These are phyloP conservation scores for Syngnathus scovelli DNA, from an alignment of 2,113 vertebrate genomes.

Conservation along the genomic window DNA sequence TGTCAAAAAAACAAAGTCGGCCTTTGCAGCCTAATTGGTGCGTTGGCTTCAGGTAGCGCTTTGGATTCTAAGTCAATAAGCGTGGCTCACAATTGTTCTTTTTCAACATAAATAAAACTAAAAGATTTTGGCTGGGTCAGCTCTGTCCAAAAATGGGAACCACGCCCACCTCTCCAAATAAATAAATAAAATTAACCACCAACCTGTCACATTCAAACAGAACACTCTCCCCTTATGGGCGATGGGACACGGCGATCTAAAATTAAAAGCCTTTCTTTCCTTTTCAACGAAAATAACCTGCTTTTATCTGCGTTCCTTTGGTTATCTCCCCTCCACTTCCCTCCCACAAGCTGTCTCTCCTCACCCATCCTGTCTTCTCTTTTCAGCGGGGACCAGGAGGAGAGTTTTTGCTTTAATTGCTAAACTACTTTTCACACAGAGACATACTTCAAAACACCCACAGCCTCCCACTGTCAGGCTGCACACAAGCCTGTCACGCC, in stretches of 20 bases:
- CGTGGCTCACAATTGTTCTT: conserved; percentile 19
- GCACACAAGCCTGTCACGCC: conserved; percentile 37
- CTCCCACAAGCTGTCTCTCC: conserved; percentile 31
- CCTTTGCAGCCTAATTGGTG: conserved; percentile 27
- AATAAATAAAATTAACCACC: conserved; percentile 9
- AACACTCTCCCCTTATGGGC: conserved; percentile 37
- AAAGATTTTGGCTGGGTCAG: conserved; percentile 18
- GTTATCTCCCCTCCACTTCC: conserved; percentile 29
- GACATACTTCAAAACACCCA: conserved; percentile 46
- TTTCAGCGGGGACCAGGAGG: conserved; percentile 35
- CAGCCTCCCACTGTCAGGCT: conserved; percentile 46
- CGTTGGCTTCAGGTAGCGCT: conserved; percentile 19
- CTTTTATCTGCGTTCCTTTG: conserved; percentile 49
- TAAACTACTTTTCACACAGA: conserved; percentile 57
- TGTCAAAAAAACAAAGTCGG: conserved; percentile 7
- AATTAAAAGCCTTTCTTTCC: conserved; percentile 50
- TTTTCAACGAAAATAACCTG: conserved; percentile 48
- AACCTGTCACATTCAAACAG: conserved; percentile 31
- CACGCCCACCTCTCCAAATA: not conserved
- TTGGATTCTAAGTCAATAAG: conserved; percentile 8
- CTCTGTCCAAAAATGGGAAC: conserved; percentile 19
- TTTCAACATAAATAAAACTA: conserved; percentile 22
- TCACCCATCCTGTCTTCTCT: conserved; percentile 42
- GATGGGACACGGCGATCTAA: conserved; percentile 35
- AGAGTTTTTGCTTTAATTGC: conserved; percentile 65